Evolutionary conservation across 2,797 vertebrate genomes (phyloP), one percentile per base, ranked within the genome.

Genomic region (Botia kubotai): DNA sequence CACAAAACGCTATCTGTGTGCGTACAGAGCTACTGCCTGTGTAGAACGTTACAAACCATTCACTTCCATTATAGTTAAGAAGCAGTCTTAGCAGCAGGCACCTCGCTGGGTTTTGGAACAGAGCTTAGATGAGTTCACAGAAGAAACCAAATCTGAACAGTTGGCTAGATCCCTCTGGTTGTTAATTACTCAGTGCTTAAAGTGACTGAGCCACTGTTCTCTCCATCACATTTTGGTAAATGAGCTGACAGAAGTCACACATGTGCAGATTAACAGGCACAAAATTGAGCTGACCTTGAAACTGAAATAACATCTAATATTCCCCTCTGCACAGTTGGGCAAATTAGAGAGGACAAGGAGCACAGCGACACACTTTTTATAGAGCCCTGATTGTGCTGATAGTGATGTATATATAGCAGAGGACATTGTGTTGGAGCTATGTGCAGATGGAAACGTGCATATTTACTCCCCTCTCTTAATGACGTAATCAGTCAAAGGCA

Each of bases 401-500:
- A 65, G 60, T 83, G 63, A 79, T 77, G 84, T 85, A 86, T 88
- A 88, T 55, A 82, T 83, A 70, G 66, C 50, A 57, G 68, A 73
- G 66, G 68, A 74, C 68, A 81, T 79, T 82, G 76, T 75, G 81
- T 80, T 82, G 62, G 83, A 66, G 82, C 75, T 80, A 72, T 77
- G 78, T 77, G 79, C 81, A 84, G 81, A 86, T 84, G 81, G 82
- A 82, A 76, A 71, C 62, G 67, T 83, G 60, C 81, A 66, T 82
- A 79, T 82, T 79, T 85, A 83, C 82, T 83, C 69, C 50, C 39
- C 78, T 75, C 60, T 79, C 74, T 80, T 83, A 88, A 85, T 85
- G 82, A 87, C 79, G 81, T 86, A 83, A 85, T 81, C 81, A 84
- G 82, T 85, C 81, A 84, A 66, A 82, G 78, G 76, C 77, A 62